These are phyloP conservation scores for Gambelia wislizenii DNA, from an alignment of 2,797 vertebrate species.

Conservation along the genomic window DNA sequence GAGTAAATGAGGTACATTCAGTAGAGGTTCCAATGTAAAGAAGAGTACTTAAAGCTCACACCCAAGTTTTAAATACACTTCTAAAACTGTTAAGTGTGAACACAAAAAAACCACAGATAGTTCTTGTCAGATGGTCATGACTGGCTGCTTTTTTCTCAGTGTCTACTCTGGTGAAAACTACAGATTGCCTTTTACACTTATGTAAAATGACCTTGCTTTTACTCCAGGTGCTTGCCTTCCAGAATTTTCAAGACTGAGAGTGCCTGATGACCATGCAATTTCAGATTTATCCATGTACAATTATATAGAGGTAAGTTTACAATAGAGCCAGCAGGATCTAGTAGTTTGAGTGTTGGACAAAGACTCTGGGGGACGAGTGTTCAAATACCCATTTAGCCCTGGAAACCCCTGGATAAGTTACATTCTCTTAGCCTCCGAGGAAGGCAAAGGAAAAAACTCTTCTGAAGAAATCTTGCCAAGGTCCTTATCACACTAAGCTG, in stretches of 20 bases:
- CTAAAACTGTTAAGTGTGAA: not conserved
- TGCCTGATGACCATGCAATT: constrained; percentile 94
- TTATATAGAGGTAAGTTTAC: constrained; percentile 89
- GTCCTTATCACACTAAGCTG: too few relatives aligned
- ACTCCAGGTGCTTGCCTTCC: constrained; percentile 86
- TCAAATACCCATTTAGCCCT: too few relatives aligned
- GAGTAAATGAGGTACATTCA: not conserved
- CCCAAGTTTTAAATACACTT: not conserved
- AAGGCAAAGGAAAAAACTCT: too few relatives aligned
- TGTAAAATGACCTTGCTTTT: constrained; percentile 7
- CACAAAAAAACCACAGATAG: too few relatives aligned
- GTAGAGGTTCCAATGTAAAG: not conserved
- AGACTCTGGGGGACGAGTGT: too few relatives aligned
- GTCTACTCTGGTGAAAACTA: not conserved
- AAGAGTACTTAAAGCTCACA: not conserved
- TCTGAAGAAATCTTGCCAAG: too few relatives aligned
- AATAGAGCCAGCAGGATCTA: too few relatives aligned
- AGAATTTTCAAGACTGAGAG: constrained; percentile 89
- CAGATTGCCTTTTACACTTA: not conserved
- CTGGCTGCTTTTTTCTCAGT: not conserved
- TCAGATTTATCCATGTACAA: constrained; percentile 98
- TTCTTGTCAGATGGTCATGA: not conserved
- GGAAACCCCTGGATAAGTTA: too few relatives aligned
- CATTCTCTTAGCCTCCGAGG: too few relatives aligned
- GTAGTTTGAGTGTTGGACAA: too few relatives aligned